A percentile compares a stretch with the other conserved stretches of the same genome.
These are phyloP conservation scores for Poecilia velifera DNA, from an alignment of 2,797 vertebrate genomes.

Conservation along the genomic window DNA sequence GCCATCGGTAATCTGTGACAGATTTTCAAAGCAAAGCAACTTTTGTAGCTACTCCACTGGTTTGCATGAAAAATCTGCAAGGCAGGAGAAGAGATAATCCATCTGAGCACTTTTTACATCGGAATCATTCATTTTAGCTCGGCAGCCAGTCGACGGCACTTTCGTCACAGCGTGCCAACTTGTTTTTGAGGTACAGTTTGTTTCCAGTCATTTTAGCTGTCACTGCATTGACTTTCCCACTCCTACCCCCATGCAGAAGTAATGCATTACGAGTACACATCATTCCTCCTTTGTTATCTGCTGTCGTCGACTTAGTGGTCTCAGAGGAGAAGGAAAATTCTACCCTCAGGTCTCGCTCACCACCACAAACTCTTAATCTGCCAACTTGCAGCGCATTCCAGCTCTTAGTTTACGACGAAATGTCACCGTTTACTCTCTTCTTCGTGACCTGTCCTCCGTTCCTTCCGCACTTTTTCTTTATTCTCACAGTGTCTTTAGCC, in stretches of 20 bases:
- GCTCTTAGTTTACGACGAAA: constrained; percentile 63
- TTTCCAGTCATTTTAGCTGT: constrained; percentile 51
- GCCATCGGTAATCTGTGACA: constrained; percentile 52
- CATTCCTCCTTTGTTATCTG: constrained; percentile 32
- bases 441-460: constrained; percentile 36
- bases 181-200: constrained; percentile 52
- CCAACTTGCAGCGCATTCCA: constrained; percentile 20
- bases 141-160: constrained; percentile 30
- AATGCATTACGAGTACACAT: constrained; percentile 45
- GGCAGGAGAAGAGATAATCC: constrained; percentile 38
- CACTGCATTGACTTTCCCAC: constrained; percentile 30
- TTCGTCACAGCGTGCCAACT: constrained; percentile 52
- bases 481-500: constrained; percentile 45
- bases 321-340: constrained; percentile 52
- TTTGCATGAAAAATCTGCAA: constrained; percentile 47
- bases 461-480: constrained; percentile 27
- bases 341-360: constrained; percentile 46
- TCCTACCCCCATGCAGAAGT: constrained; percentile 36
- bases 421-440: constrained; percentile 44
- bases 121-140: constrained; percentile 46
- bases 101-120: constrained; percentile 26
- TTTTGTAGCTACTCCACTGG: constrained; percentile 46
- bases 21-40: constrained; percentile 41
- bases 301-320: constrained; percentile 36
- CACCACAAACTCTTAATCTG: constrained; percentile 51